These are phyloP conservation scores for Ptychobarbus kaznakovi DNA, from an alignment of 2,797 vertebrate genomes.

Conservation along the genomic window DNA sequence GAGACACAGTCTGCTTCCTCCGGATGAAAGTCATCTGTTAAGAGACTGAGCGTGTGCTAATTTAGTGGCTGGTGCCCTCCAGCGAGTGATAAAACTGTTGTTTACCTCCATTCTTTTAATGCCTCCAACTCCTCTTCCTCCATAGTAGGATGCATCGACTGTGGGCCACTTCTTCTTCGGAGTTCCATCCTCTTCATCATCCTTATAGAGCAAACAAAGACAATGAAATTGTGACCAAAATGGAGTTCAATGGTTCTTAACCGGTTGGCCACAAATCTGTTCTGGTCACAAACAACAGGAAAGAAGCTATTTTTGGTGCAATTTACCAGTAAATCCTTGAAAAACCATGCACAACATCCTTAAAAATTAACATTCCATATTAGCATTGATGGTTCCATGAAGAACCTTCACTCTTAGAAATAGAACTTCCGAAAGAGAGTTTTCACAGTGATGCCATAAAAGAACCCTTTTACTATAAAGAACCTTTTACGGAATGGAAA, in stretches of 20 bases:
- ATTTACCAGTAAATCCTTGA: neutral
- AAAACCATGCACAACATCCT: neutral
- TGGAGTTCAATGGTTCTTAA: neutral
- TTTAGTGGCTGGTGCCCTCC: neutral
- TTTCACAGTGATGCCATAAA: neutral
- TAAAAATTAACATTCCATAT: neutral
- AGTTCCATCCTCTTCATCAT: conserved; percentile 91
- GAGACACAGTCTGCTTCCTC: neutral
- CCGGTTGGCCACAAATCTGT: too few relatives aligned
- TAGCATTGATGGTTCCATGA: neutral
- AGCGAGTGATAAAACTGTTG: conserved; percentile 20
- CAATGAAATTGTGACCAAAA: neutral
- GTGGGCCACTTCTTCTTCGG: conserved; percentile 99
- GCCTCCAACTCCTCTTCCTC: conserved; percentile 94
- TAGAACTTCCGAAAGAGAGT: neutral
- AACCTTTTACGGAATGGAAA: neutral
- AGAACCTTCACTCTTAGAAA: neutral
- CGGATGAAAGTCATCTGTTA: conserved; percentile 27
- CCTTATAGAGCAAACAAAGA: conserved; percentile 42
- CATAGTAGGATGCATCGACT: conserved; percentile 97
- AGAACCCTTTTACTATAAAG: neutral
- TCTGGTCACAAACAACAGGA: conserved; percentile 68
- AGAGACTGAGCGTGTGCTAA: neutral
- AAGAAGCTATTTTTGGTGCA: neutral
- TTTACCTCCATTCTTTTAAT: conserved; percentile 98